A percentile compares a stretch with the other conserved stretches of the same genome.
These are phyloP conservation scores for Yponomeuta plumbellus DNA, from an alignment of 2,888 invertebrate species.

Conservation along the genomic window DNA sequence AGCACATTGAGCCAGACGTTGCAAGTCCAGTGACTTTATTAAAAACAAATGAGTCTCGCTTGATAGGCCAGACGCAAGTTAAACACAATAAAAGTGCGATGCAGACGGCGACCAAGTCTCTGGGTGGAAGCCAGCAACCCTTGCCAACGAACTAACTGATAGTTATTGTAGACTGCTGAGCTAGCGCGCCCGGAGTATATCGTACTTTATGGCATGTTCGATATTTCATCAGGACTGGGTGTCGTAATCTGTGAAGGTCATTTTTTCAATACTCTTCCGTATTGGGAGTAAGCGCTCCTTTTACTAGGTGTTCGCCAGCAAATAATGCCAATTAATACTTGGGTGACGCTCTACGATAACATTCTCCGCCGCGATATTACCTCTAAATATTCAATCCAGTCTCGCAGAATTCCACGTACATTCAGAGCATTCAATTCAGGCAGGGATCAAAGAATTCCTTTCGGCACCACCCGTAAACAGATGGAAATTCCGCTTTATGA, in stretches of 20 bases:
- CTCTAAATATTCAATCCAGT: constrained; percentile 5
- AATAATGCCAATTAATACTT: constrained; percentile 60
- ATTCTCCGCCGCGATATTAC: neutral
- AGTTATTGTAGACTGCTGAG: constrained; percentile 28
- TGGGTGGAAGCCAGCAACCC: constrained; percentile 38
- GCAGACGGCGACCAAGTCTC: constrained; percentile 35
- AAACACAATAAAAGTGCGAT: constrained; percentile 37
- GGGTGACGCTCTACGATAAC: constrained; percentile 16
- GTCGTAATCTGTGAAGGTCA: constrained; percentile 19
- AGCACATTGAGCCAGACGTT: neutral
- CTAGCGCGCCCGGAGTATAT: neutral
- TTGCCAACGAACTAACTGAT: constrained; percentile 39
- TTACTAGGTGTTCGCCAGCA: constrained; percentile 55
- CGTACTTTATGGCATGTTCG: constrained; percentile 1
- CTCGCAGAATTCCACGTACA: neutral
- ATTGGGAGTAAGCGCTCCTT: constrained; percentile 29
- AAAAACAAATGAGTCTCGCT: constrained; percentile 24
- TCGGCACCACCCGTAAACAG: constrained; percentile 6
- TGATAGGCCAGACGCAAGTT: constrained; percentile 23
- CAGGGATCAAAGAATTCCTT: constrained; percentile 12
- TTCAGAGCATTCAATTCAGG: neutral
- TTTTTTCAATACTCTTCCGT: constrained; percentile 26
- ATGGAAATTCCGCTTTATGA: constrained; percentile 4
- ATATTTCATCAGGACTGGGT: constrained; percentile 15
- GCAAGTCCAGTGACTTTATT: constrained; percentile 24